Base-by-base conservation (phyloP, 2,113 vertebrate species). In the Syngnathus typhle region DNA sequence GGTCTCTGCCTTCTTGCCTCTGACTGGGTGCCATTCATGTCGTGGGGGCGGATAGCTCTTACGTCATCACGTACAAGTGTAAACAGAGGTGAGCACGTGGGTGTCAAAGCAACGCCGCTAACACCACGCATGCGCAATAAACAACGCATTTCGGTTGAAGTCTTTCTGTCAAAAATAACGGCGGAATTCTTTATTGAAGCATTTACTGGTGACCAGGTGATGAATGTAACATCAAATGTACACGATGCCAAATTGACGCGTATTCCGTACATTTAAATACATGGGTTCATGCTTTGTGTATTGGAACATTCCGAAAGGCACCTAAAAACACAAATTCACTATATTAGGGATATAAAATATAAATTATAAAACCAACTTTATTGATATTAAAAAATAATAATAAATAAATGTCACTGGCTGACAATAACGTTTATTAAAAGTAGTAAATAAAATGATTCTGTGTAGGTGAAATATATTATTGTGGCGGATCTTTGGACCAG, bases 1-100 rank as follows among this genome's bases (percentile, higher is more conserved):
- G 68, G 15, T 68, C 84, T 84, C 84, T 81, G 55, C 67, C 81
- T 54, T 72, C 38, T 65, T 84, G 87, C 75, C 78, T 84, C 88
- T 85, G 83, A 77, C 82, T 69, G 75, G 77, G 77, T 82, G 85
- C 83, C 60, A 8, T 16, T 44, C 39, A 18, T 75, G 78, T 15
- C 77, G 84, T 78, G 68, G 59, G 67, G 91, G 90, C 75, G 90
- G 81, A 84, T 3, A 23, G 1, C 0, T 0, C 6, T 88, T 84
- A 89, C 89, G 91, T 89, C 84, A 77, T 5, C 60, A 75, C 89
- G 88, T 77, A 69, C 10, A 65, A 84, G 78, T 92, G 87, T 88
- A 87, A 90, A 91, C 85, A 91, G 62, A 76, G 23, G 68, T 47
- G 77, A 88, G 77, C 88, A 92, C 89, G 84, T 92, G 88, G 85